Conservation (phyloP, 2,888 invertebrate genomes). For the Plagodis dolabraria region DNA sequence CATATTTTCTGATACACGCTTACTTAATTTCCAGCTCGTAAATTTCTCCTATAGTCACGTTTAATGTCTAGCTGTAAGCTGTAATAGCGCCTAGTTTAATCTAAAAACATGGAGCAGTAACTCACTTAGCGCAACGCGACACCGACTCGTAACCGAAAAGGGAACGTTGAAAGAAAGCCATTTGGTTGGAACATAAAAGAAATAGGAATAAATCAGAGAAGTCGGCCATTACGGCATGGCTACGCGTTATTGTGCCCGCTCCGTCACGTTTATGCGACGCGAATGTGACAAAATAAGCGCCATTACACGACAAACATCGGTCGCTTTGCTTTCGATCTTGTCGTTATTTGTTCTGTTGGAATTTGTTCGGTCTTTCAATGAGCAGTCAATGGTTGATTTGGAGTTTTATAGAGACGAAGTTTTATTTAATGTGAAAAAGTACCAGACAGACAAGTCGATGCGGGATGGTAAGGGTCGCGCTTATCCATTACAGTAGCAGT, state of each 20-base stretch:
- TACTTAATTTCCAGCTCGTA: constrained; percentile 31
- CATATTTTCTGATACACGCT: constrained; percentile 25
- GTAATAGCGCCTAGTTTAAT: constrained; percentile 62
- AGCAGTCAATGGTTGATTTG: constrained; percentile 8
- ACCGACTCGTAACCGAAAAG: constrained; percentile 62
- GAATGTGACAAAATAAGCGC: constrained; percentile 77
- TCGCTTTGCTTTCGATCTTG: constrained; percentile 45
- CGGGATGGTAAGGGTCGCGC: too few species aligned
- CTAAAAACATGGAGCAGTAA: constrained; percentile 56
- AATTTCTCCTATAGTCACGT: constrained; percentile 26
- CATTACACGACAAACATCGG: constrained; percentile 67
- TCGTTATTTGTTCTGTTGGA: constrained; percentile 40
- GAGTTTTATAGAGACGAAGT: not conserved
- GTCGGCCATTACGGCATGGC: constrained; percentile 72
- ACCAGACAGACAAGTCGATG: too few species aligned
- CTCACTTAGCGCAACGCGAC: constrained; percentile 56
- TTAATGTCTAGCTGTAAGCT: constrained; percentile 28
- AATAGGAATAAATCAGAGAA: constrained; percentile 80
- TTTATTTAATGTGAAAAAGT: too few species aligned
- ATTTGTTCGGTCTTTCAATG: constrained; percentile 29
- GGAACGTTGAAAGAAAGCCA: constrained; percentile 71
- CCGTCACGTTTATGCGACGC: constrained; percentile 72
- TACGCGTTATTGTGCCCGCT: constrained; percentile 72
- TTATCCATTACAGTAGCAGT: too few species aligned
- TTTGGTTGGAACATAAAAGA: constrained; percentile 78